phyloP scores from a whole-genome alignment of 2,888 invertebrate species.

The Andricus curvator region DNA sequence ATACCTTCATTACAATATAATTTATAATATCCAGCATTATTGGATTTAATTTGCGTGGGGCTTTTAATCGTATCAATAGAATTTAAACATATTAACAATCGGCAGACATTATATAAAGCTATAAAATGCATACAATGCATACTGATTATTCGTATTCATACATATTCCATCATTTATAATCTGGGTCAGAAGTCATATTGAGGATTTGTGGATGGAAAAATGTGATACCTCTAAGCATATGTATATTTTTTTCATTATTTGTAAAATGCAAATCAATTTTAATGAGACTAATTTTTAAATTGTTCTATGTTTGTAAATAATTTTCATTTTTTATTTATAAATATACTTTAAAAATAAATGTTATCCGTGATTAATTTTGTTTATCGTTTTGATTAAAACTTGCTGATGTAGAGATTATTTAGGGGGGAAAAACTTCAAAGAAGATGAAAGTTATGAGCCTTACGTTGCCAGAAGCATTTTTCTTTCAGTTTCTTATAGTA shows the following conservation, averaged over 20 bases:
- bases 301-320: neutral
- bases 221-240: neutral
- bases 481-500: neutral
- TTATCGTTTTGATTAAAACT: neutral
- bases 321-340: neutral
- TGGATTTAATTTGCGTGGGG: neutral
- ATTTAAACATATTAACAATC: no score
- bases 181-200: constrained; percentile 22
- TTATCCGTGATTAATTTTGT: neutral
- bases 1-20: neutral
- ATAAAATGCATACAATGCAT: neutral
- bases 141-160: neutral
- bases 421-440: neutral
- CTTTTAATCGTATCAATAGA: neutral
- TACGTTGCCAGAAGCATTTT: constrained; percentile 11
- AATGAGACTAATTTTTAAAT: neutral
- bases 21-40: neutral
- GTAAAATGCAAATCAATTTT: neutral
- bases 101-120: neutral
- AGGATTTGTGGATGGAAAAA: neutral
- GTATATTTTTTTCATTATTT: neutral
- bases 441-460: neutral
- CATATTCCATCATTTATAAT: constrained; percentile 14
- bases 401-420: neutral
- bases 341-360: neutral